These are phyloP conservation scores for Parazoanthus darwini DNA, from an alignment of 92 coral and sea anemone species.

Conservation along the genomic window DNA sequence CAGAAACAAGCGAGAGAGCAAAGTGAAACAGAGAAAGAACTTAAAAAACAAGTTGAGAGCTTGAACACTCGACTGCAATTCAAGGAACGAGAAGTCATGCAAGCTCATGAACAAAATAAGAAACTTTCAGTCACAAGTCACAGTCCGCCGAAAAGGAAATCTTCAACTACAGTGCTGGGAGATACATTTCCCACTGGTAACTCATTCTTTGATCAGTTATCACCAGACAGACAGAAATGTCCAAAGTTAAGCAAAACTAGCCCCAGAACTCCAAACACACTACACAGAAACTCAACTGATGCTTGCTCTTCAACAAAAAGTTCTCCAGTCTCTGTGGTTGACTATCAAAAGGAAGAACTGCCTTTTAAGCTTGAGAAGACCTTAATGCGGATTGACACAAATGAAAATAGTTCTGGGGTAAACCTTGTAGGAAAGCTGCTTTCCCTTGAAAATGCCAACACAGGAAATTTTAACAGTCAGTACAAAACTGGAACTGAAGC, in stretches of 20 bases:
- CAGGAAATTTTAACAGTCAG: constrained; percentile 13
- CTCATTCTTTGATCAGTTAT: constrained; percentile 70
- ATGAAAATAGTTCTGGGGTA: constrained; percentile 30
- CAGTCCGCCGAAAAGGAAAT: constrained; percentile 49
- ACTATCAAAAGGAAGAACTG: neutral
- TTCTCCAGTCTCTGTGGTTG: neutral
- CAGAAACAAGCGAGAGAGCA: constrained; percentile 58
- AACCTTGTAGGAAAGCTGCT: constrained; percentile 70
- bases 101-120: constrained; percentile 64
- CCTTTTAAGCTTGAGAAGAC: constrained; percentile 14
- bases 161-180: constrained; percentile 36
- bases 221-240: constrained; percentile 56
- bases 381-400: neutral
- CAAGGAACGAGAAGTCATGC: constrained; percentile 85
- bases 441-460: constrained; percentile 54
- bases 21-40: constrained; percentile 68
- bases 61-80: constrained; percentile 81
- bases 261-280: constrained; percentile 35
- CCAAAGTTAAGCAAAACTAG: constrained; percentile 41
- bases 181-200: constrained; percentile 74
- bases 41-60: constrained; percentile 75
- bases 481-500: constrained; percentile 36
- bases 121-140: constrained; percentile 59
- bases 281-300: neutral
- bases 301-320: neutral